phyloP scores from a whole-genome alignment of 2,113 vertebrate genomes.

The Nymphicus hollandicus region DNA sequence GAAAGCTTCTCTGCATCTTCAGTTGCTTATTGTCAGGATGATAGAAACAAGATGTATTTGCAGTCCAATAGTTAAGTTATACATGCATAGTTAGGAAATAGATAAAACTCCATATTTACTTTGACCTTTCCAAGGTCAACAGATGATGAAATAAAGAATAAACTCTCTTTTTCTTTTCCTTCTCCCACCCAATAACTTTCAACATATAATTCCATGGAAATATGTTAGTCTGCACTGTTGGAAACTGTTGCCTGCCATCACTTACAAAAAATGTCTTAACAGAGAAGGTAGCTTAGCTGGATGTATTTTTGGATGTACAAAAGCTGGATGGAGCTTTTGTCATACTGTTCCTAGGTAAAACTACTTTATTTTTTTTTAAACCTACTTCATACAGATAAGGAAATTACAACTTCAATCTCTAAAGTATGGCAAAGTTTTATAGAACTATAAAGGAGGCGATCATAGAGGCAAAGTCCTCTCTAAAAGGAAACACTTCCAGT shows the following conservation, averaged over 20 bases:
- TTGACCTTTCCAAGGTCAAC: background rate
- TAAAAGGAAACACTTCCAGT: background rate
- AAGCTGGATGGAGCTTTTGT: background rate
- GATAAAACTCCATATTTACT: background rate
- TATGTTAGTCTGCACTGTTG: background rate
- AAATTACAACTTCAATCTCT: background rate
- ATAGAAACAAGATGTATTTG: background rate
- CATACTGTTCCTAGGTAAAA: background rate
- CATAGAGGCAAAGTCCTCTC: background rate
- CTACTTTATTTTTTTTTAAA: background rate
- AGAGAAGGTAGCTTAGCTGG: background rate
- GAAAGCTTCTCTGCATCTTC: background rate
- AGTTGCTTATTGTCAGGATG: background rate
- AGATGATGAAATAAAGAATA: background rate
- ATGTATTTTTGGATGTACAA: background rate
- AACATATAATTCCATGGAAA: background rate
- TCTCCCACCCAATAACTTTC: background rate
- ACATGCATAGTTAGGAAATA: background rate
- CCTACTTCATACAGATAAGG: background rate
- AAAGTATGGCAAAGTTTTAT: background rate
- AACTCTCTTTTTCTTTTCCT: background rate
- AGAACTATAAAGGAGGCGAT: background rate
- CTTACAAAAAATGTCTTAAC: background rate
- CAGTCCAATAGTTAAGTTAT: background rate
- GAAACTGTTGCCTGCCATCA: background rate